Conservation (phyloP, 1,140 invertebrate species). For the Venustaconcha ellipsiformis region DNA sequence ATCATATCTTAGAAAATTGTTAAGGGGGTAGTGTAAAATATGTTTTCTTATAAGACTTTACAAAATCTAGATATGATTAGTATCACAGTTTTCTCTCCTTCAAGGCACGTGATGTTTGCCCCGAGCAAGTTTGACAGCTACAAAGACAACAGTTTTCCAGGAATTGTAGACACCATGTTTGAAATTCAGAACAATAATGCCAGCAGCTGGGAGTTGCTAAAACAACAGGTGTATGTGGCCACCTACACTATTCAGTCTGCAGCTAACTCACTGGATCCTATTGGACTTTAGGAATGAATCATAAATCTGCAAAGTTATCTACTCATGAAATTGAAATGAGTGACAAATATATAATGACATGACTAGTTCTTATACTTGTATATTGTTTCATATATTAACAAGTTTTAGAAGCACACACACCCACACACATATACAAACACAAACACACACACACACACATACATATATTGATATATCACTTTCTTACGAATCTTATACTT, state of each 20-base stretch:
- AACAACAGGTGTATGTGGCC: slow-evolving; percentile 37
- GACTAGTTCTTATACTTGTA: too few species aligned
- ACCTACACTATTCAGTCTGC: slow-evolving; percentile 35
- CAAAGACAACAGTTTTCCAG: slow-evolving; percentile 37
- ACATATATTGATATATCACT: too few species aligned
- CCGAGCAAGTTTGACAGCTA: slow-evolving; percentile 36
- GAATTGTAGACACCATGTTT: slow-evolving; percentile 35
- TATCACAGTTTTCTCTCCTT: background rate
- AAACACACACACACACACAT: too few species aligned
- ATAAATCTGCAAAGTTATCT: background rate
- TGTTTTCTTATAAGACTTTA: too few species aligned
- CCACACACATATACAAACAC: too few species aligned
- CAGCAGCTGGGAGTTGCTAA: slow-evolving; percentile 32
- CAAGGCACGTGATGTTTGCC: slow-evolving; percentile 42
- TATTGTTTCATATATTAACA: too few species aligned
- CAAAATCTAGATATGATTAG: background rate
- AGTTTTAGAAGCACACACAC: too few species aligned
- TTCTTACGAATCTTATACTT: too few species aligned
- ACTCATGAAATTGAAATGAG: too few species aligned
- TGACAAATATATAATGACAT: too few species aligned
- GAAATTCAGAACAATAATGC: slow-evolving; percentile 30
- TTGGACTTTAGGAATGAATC: slow-evolving; percentile 22
- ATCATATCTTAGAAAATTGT: too few species aligned
- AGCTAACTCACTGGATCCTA: slow-evolving; percentile 33
- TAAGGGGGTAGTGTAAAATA: too few species aligned